phyloP scores from a whole-genome alignment of 2,888 invertebrate genomes.

The Stenurella melanura region DNA sequence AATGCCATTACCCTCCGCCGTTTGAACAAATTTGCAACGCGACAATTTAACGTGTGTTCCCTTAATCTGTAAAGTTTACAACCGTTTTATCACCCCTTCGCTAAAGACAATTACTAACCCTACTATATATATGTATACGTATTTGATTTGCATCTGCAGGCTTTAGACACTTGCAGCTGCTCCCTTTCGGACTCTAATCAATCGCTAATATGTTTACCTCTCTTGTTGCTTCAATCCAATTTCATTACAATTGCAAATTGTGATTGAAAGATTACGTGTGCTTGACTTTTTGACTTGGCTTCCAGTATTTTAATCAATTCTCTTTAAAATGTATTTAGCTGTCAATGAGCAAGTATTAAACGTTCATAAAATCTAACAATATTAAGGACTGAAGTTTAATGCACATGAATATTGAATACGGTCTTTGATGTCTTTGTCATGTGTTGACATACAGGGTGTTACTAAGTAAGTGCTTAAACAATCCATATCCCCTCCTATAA shows the following conservation, averaged over 20 bases:
- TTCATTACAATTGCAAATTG: constrained; percentile 62
- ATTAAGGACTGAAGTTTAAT: no score
- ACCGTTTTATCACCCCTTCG: constrained; percentile 62
- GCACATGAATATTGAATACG: no score
- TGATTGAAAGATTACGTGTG: constrained; percentile 53
- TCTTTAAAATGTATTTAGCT: background rate
- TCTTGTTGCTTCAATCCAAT: constrained; percentile 62
- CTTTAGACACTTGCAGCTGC: constrained; percentile 63
- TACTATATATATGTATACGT: constrained; percentile 46
- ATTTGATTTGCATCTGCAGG: constrained; percentile 64
- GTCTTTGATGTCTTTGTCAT: no score
- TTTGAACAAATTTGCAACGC: constrained; percentile 20
- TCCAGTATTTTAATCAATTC: background rate
- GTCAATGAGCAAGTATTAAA: no score
- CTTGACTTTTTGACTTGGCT: constrained; percentile 45
- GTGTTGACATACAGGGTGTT: no score
- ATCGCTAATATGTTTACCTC: constrained; percentile 64
- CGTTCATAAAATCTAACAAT: no score
- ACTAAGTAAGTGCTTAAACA: no score
- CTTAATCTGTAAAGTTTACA: constrained; percentile 35
- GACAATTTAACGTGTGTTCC: constrained; percentile 14
- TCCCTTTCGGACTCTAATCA: constrained; percentile 61
- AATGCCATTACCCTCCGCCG: constrained; percentile 10
- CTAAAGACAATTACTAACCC: constrained; percentile 61
- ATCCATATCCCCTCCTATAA: no score